Conservation (phyloP, 2,113 vertebrate genomes). For the Crotophaga sulcirostris region DNA sequence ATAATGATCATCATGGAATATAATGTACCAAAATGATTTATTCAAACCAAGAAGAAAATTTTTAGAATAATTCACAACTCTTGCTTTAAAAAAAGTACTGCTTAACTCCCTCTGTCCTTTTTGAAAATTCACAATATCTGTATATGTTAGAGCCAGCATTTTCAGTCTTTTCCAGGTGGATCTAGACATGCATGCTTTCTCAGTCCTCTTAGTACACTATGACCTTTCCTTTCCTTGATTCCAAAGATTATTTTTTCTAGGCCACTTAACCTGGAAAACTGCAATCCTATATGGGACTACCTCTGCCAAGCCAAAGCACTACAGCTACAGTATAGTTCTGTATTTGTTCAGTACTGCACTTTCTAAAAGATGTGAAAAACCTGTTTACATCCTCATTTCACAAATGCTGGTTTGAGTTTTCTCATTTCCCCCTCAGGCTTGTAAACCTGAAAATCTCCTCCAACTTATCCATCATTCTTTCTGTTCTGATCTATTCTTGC, state of each 20-base stretch:
- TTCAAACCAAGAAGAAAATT: neutral
- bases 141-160: neutral
- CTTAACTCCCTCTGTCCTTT: neutral
- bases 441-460: conserved; percentile 1
- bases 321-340: neutral
- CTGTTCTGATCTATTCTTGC: neutral
- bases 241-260: neutral
- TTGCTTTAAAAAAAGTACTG: neutral
- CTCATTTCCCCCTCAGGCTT: conserved; percentile 16
- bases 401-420: conserved; percentile 23
- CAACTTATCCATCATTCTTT: neutral
- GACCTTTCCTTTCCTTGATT: neutral
- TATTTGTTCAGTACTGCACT: neutral
- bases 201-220: neutral
- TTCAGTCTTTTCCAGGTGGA: neutral
- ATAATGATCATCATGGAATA: neutral
- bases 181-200: neutral
- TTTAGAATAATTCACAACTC: neutral
- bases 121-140: neutral
- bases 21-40: neutral
- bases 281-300: neutral
- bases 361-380: conserved; percentile 26
- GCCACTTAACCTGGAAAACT: neutral
- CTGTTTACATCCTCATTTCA: neutral
- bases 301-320: neutral